Conservation (phyloP, 2,113 vertebrate genomes). For the Gila orcuttii region DNA sequence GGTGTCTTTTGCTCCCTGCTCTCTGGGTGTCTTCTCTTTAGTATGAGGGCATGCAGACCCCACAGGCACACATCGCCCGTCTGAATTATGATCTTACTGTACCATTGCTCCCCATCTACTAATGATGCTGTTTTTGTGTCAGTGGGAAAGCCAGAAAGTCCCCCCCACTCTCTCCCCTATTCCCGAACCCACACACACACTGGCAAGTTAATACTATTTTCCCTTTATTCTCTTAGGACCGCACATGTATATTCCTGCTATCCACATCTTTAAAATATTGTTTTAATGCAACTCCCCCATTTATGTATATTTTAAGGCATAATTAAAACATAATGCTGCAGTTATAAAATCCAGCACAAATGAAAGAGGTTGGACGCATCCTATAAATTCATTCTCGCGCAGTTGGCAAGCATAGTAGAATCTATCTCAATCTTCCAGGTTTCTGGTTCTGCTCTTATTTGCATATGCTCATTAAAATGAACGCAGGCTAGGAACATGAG, state of each 20-base stretch:
- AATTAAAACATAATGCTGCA: constrained; percentile 80
- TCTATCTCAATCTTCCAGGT: constrained; percentile 83
- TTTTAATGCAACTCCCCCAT: constrained; percentile 72
- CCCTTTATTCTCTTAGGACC: constrained; percentile 39
- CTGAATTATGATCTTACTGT: constrained; percentile 61
- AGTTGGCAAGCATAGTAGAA: constrained; percentile 80
- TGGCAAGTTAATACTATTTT: constrained; percentile 13
- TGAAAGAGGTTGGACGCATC: constrained; percentile 64
- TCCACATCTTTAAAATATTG: constrained; percentile 59
- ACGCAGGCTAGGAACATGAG: constrained; percentile 57
- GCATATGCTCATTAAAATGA: constrained; percentile 72
- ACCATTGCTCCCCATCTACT: constrained; percentile 56
- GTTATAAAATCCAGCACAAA: constrained; percentile 71
- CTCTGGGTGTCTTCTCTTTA: constrained; percentile 61
- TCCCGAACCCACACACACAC: constrained; percentile 35
- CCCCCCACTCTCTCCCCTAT: constrained; percentile 45
- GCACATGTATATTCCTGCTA: constrained; percentile 63
- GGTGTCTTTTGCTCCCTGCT: constrained; percentile 56
- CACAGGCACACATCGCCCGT: constrained; percentile 53
- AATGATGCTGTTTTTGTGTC: constrained; percentile 66
- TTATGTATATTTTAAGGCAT: constrained; percentile 76
- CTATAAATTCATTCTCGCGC: constrained; percentile 80
- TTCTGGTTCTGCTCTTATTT: constrained; percentile 80
- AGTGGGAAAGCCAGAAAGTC: constrained; percentile 65
- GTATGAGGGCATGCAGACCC: constrained; percentile 57